Conservation (phyloP, 1,140 invertebrate genomes). For the Acromyrmex heyeri region DNA sequence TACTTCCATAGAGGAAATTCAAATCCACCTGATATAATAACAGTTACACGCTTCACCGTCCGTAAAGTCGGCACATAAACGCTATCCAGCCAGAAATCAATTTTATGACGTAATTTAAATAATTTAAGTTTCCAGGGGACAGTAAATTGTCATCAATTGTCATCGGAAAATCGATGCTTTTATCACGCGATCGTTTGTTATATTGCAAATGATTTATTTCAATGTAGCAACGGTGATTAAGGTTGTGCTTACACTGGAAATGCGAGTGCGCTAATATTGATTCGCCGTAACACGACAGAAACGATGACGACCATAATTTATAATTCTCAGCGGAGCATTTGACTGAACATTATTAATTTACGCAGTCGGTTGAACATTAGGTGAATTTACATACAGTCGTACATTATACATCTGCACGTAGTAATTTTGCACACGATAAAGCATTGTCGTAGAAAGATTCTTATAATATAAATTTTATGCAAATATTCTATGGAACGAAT, state of each 20-base stretch:
- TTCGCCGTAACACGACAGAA: slow-evolving; percentile 63
- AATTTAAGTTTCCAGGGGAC: slow-evolving; percentile 28
- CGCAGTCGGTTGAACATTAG: slow-evolving; percentile 43
- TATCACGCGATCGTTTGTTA: slow-evolving; percentile 42
- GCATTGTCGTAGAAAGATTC: background rate
- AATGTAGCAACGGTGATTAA: slow-evolving; percentile 50
- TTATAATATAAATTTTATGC: background rate
- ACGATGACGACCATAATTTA: slow-evolving; percentile 67
- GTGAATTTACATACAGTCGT: slow-evolving; percentile 16
- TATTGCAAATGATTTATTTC: slow-evolving; percentile 53
- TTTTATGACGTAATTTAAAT: slow-evolving; percentile 36
- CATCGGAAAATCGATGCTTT: slow-evolving; percentile 51
- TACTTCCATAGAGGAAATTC: slow-evolving; percentile 17
- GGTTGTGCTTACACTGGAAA: slow-evolving; percentile 53
- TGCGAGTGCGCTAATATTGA: slow-evolving; percentile 62
- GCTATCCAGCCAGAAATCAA: slow-evolving; percentile 21
- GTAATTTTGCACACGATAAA: slow-evolving; percentile 12
- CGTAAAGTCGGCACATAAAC: slow-evolving; percentile 27
- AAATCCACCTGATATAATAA: slow-evolving; percentile 20
- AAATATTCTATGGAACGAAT: background rate
- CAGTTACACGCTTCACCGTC: slow-evolving; percentile 5
- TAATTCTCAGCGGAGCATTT: slow-evolving; percentile 61
- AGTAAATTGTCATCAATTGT: slow-evolving; percentile 33
- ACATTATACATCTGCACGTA: background rate
- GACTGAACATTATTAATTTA: slow-evolving; percentile 52